Evolutionary conservation across 2,888 invertebrate species (phyloP).

Genomic region (Ectropis crepuscularia): DNA sequence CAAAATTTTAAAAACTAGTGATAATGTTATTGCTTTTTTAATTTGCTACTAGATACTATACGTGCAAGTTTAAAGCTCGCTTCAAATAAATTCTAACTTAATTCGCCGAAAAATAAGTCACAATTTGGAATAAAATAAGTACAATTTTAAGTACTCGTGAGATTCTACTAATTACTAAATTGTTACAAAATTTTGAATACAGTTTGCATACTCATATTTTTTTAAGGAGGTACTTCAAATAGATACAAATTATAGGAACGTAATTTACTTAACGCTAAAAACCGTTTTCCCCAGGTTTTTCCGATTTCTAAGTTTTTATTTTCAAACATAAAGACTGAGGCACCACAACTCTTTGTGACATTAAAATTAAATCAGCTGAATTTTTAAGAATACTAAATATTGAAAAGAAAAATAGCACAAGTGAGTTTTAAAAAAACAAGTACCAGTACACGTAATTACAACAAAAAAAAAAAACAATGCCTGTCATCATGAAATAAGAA

Average conservation of each 20-base stretch:
- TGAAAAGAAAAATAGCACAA: neutral
- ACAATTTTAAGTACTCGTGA: slow-evolving; percentile 41
- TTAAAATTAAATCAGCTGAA: slow-evolving; percentile 31
- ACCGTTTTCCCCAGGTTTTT: slow-evolving; percentile 28
- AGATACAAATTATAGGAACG: slow-evolving; percentile 72
- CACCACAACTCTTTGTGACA: slow-evolving; percentile 25
- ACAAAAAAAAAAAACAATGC: neutral
- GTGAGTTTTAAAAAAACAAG: too few species aligned
- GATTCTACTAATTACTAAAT: slow-evolving; percentile 41
- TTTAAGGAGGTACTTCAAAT: slow-evolving; percentile 58
- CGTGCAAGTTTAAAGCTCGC: neutral
- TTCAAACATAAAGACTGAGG: slow-evolving; percentile 17
- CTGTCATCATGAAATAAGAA: neutral
- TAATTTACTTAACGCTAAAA: slow-evolving; percentile 55
- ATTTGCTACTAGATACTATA: slow-evolving; percentile 2
- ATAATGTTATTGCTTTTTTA: neutral
- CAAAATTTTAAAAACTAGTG: neutral
- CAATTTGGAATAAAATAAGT: slow-evolving; percentile 39
- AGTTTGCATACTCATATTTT: slow-evolving; percentile 21
- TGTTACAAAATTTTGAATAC: slow-evolving; percentile 30
- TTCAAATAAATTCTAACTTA: neutral
- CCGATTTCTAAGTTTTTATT: slow-evolving; percentile 19
- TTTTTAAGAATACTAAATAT: neutral
- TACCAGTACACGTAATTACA: neutral
- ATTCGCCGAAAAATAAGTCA: slow-evolving; percentile 7